Conservation (phyloP, 2,888 invertebrate genomes). For the Lycocerus yunnanus region DNA sequence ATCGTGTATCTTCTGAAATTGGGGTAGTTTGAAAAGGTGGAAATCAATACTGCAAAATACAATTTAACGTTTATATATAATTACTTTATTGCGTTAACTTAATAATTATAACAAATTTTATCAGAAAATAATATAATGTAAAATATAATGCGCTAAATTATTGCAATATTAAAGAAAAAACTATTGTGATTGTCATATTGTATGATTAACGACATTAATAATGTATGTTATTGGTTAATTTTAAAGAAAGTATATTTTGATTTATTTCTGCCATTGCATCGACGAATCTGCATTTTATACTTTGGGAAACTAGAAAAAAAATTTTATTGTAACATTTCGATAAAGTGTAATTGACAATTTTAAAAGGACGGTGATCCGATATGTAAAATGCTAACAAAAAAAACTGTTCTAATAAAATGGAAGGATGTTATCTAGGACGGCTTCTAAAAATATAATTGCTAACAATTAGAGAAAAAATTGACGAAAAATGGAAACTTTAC, state of each 20-base stretch:
- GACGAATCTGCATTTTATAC: conserved; percentile 16
- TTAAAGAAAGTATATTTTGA: conserved; percentile 15
- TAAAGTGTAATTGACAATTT: conserved; percentile 22
- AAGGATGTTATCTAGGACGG: conserved; percentile 25
- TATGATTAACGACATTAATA: conserved; percentile 11
- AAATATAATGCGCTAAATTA: conserved; percentile 16
- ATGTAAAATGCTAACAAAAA: conserved; percentile 17
- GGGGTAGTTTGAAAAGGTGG: background rate
- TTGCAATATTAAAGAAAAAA: conserved; percentile 15
- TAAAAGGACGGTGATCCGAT: conserved; percentile 27
- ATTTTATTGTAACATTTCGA: background rate
- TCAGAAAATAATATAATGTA: background rate
- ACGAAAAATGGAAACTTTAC: background rate
- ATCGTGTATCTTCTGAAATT: too few relatives aligned
- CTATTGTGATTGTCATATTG: conserved; percentile 23
- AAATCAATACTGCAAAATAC: background rate
- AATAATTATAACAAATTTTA: background rate
- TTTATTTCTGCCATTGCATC: conserved; percentile 14
- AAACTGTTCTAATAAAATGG: conserved; percentile 11
- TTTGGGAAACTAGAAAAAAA: conserved; percentile 21
- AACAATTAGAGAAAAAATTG: conserved; percentile 3
- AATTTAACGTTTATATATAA: background rate
- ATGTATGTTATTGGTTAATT: conserved; percentile 12
- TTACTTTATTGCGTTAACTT: conserved; percentile 9
- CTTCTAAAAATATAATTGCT: conserved; percentile 5